Conservation (phyloP, 1,140 invertebrate species). For the Drosophila melanica region DNA sequence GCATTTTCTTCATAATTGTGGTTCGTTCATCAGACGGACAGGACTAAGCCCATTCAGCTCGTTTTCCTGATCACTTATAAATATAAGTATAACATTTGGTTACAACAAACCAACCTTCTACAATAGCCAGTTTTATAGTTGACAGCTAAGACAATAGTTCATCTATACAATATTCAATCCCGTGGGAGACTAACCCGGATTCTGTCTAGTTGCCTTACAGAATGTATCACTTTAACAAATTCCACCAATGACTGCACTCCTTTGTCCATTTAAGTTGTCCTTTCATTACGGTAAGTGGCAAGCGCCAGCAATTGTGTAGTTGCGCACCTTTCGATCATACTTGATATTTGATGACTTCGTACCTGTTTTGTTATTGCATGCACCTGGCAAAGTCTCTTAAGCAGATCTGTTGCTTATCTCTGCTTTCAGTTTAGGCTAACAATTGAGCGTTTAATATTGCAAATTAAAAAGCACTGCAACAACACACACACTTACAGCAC, state of each 20-base stretch:
- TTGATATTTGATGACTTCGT: constrained; percentile 32
- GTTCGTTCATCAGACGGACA: no score
- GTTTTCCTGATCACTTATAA: no score
- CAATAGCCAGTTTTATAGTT: no score
- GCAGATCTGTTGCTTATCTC: constrained; percentile 15
- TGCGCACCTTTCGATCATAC: not conserved
- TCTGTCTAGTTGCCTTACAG: no score
- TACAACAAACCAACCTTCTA: no score
- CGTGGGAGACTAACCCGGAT: no score
- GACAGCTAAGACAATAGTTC: no score
- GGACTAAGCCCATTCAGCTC: no score
- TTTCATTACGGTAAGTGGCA: constrained; percentile 29
- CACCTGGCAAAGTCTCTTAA: constrained; percentile 6
- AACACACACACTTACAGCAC: constrained; percentile 16
- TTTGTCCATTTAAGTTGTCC: not conserved
- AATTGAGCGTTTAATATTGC: constrained; percentile 49
- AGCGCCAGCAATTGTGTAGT: constrained; percentile 3
- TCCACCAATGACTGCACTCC: not conserved
- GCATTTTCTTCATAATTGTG: no score
- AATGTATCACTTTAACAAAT: not conserved
- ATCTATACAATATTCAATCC: no score
- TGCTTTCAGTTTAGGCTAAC: constrained; percentile 29
- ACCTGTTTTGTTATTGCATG: not conserved
- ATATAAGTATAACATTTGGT: no score
- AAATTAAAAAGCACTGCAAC: constrained; percentile 35